phyloP scores from a whole-genome alignment of 2,888 invertebrate species.

The Orthosia cruda region DNA sequence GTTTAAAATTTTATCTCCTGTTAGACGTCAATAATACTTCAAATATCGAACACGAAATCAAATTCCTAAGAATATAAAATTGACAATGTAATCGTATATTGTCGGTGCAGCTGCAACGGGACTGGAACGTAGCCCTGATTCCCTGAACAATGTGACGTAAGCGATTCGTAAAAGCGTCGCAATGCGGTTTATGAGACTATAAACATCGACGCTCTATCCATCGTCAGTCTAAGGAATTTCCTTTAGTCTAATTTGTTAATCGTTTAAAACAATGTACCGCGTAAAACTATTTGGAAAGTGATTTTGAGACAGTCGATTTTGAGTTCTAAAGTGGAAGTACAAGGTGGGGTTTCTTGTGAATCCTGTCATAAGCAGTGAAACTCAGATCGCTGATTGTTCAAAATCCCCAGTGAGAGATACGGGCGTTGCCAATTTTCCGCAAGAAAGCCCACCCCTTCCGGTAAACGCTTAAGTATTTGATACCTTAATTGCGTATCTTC shows the following conservation, averaged over 20 bases:
- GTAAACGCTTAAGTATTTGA: conserved; percentile 77
- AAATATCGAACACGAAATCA: neutral
- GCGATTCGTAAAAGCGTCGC: conserved; percentile 45
- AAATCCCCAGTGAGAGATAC: conserved; percentile 62
- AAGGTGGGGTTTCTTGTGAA: conserved; percentile 51
- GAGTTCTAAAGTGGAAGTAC: conserved; percentile 2
- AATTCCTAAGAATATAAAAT: conserved; percentile 17
- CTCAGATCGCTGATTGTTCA: conserved; percentile 68
- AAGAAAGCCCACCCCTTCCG: conserved; percentile 74
- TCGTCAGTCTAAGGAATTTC: conserved; percentile 45
- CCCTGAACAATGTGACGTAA: conserved; percentile 51
- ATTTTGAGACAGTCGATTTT: conserved; percentile 22
- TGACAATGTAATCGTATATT: conserved; percentile 12
- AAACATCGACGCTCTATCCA: conserved; percentile 44
- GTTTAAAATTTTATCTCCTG: too few relatives aligned
- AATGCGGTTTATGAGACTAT: conserved; percentile 57
- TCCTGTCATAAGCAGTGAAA: conserved; percentile 29
- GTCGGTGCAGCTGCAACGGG: conserved; percentile 23
- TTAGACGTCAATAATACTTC: conserved; percentile 5
- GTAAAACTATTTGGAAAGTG: conserved; percentile 57
- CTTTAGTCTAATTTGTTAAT: conserved; percentile 68
- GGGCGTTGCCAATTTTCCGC: conserved; percentile 77
- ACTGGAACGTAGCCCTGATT: neutral
- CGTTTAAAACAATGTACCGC: conserved; percentile 59
- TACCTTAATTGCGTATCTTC: conserved; percentile 75